phyloP scores from a whole-genome alignment of 92 coral and sea anemone genomes.

The Pocillopora grandis region DNA sequence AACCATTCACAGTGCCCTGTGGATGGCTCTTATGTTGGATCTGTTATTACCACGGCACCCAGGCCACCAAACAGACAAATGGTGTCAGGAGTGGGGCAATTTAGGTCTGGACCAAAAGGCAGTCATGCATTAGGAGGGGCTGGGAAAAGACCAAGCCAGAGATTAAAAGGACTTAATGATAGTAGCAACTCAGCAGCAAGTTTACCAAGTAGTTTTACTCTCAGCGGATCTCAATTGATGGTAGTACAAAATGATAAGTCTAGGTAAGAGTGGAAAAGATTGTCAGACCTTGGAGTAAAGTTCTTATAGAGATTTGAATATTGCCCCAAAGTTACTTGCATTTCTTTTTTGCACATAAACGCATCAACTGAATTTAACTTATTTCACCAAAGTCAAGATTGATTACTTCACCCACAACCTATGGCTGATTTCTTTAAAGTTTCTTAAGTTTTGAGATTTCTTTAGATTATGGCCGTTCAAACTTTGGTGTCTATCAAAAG shows the following conservation, averaged over 20 bases:
- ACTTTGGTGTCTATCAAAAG: too few relatives aligned
- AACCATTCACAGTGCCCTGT: constrained; percentile 87
- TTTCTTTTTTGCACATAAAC: too few relatives aligned
- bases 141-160: constrained; percentile 51
- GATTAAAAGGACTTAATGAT: constrained; percentile 27
- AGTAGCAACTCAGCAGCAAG: constrained; percentile 37
- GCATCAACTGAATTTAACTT: too few relatives aligned
- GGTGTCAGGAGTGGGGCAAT: constrained; percentile 8
- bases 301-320: too few relatives aligned
- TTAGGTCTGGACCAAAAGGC: neutral
- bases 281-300: neutral
- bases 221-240: constrained; percentile 76
- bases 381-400: too few relatives aligned
- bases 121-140: constrained; percentile 29
- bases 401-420: too few relatives aligned
- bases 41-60: constrained; percentile 16
- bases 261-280: constrained; percentile 11
- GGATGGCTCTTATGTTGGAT: constrained; percentile 71
- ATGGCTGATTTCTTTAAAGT: too few relatives aligned
- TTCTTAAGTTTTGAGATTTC: too few relatives aligned
- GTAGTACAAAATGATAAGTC: constrained; percentile 42
- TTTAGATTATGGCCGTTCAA: too few relatives aligned
- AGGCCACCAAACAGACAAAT: constrained; percentile 7
- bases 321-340: too few relatives aligned
- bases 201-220: constrained; percentile 72